These are phyloP conservation scores for Coelopa pilipes DNA, from an alignment of 2,888 invertebrate genomes.

Conservation along the genomic window DNA sequence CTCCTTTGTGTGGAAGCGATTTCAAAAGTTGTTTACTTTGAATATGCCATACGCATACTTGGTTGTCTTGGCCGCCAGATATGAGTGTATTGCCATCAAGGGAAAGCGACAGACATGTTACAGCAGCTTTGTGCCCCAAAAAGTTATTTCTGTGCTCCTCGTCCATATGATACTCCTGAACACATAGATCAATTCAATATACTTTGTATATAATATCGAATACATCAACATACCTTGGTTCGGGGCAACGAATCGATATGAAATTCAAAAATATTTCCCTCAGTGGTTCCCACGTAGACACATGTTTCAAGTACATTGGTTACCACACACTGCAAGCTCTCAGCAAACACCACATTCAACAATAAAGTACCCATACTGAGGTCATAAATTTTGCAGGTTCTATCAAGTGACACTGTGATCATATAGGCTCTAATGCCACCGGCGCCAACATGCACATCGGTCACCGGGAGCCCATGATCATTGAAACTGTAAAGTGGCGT, in stretches of 20 bases:
- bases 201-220: background rate
- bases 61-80: constrained; percentile 81
- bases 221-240: constrained; percentile 63
- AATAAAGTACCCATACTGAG: constrained; percentile 76
- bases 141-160: constrained; percentile 71
- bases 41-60: constrained; percentile 85
- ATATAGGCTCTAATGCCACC: constrained; percentile 78
- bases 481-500: constrained; percentile 75
- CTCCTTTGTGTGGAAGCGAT: constrained; percentile 78
- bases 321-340: constrained; percentile 75
- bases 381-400: constrained; percentile 85
- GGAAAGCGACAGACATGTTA: constrained; percentile 80
- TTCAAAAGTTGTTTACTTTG: constrained; percentile 79
- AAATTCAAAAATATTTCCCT: constrained; percentile 78
- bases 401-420: constrained; percentile 82
- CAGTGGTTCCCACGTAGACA: constrained; percentile 79
- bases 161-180: constrained; percentile 72
- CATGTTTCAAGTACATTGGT: constrained; percentile 77
- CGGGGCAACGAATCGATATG: constrained; percentile 76
- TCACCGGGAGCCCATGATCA: constrained; percentile 83
- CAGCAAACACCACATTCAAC: constrained; percentile 79
- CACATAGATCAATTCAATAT: constrained; percentile 9
- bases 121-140: constrained; percentile 74
- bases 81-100: constrained; percentile 77
- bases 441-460: constrained; percentile 79